A percentile compares a stretch with the other conserved stretches of the same genome.
These are phyloP conservation scores for Dromas ardeola DNA, from an alignment of 2,113 vertebrate genomes.

Conservation along the genomic window DNA sequence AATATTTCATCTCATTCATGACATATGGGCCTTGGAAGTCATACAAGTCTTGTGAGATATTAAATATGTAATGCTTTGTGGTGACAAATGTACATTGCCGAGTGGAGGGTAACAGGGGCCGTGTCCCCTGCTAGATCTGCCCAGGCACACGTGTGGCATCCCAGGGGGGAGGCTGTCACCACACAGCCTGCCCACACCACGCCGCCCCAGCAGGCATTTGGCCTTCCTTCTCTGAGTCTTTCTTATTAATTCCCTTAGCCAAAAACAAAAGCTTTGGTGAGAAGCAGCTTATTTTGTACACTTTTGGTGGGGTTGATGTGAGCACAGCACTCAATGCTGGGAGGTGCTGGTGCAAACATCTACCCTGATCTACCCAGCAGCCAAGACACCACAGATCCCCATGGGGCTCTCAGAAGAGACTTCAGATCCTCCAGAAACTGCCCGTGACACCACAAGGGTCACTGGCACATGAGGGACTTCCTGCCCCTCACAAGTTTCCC, in stretches of 20 bases:
- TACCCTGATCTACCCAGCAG: background rate
- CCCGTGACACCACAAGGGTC: background rate
- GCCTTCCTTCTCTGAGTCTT: background rate
- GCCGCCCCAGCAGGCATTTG: background rate
- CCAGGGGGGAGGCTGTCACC: background rate
- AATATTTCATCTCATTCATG: background rate
- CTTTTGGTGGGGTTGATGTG: background rate
- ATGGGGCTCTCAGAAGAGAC: background rate
- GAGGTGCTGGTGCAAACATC: background rate
- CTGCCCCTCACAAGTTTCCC: background rate
- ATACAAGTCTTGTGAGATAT: background rate
- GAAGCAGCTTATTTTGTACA: background rate
- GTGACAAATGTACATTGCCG: background rate
- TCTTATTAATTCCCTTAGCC: background rate
- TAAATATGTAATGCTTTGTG: background rate
- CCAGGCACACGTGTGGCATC: accelerated
- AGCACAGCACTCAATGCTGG: background rate
- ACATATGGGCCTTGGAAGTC: background rate
- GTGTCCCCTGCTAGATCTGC: background rate
- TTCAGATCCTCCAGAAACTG: background rate
- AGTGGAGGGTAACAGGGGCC: background rate
- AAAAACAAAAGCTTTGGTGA: background rate
- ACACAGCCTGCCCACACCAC: background rate
- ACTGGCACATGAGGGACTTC: background rate
- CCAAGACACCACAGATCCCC: background rate